Evolutionary conservation across 1,140 invertebrate genomes (phyloP), one percentile per base, ranked within the genome.

Genomic region (Anadara kagoshimensis): DNA sequence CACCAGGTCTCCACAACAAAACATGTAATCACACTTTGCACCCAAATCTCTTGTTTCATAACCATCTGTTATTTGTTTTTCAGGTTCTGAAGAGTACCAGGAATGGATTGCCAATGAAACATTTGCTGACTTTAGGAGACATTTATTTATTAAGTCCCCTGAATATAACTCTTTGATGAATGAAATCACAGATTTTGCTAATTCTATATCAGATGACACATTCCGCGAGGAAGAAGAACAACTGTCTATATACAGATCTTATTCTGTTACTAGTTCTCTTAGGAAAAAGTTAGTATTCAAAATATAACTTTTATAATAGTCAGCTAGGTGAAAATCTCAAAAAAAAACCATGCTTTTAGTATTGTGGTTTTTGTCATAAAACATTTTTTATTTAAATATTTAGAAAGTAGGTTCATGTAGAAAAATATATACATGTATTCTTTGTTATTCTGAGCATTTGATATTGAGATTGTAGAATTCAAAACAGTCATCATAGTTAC

Each of bases 21-120:
- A 47, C 45, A 47, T 47, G 45, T 8, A 47, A 47, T n/a, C 8
- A 47, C 16, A 47, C 45, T 47, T 8, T 47, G 45, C 45, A 10
- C 8, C 45, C 16, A 7, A 45, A 56, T 24, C 16, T n/a, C 10
- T 62, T 41, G 22, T 54, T 57, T 68, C 8, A 61, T 5, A 63
- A 53, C n/a, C 1, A 58, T 24, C 41, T 65, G 49, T 71, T 63
- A 67, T 56, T 54, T 64, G 54, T 44, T 65, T n/a, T n/a, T 24
- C 70, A 86, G 84, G 80, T 53, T 78, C 69, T 5, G 78, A 77
- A 57, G 78, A 83, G 26, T 85, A 84, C 59, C 68, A 59, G 47
- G 83, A 86, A 51, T 86, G 83, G 85, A 58, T 84, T 18, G 44
- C 59, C 53, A 83, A 86, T 58, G 77, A 85, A 58, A 70, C 76